These are phyloP conservation scores for Lucilia cuprina DNA, from an alignment of 1,140 invertebrate species.

Conservation along the genomic window DNA sequence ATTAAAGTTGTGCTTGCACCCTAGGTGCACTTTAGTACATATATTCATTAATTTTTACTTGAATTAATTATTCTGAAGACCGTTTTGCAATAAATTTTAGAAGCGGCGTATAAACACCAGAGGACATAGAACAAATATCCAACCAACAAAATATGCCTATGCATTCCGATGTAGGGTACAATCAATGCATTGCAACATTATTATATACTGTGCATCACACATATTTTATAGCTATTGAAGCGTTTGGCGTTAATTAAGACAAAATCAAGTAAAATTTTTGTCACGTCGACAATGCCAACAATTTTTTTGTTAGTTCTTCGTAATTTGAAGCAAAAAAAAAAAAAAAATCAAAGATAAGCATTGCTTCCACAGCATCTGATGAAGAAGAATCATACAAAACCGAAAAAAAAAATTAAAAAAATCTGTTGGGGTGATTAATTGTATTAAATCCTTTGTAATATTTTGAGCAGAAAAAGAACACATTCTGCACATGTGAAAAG, in stretches of 20 bases:
- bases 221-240: constrained; percentile 63
- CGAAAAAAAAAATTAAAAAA: background rate
- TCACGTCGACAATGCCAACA: constrained; percentile 48
- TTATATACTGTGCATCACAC: constrained; percentile 42
- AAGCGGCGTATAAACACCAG: no score
- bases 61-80: no score
- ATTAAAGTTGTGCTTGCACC: no score
- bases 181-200: constrained; percentile 21
- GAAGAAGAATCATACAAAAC: background rate
- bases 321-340: constrained; percentile 5
- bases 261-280: constrained; percentile 62
- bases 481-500: background rate
- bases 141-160: background rate
- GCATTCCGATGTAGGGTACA: background rate
- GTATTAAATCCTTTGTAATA: constrained; percentile 33
- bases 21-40: no score
- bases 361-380: background rate
- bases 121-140: background rate
- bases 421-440: constrained; percentile 33
- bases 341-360: background rate
- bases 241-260: constrained; percentile 63
- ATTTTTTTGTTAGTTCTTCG: background rate
- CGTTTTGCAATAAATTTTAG: no score
- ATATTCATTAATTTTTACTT: no score
- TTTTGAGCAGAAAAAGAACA: constrained; percentile 17